A percentile compares a stretch with the other conserved stretches of the same genome.
Conservation (phyloP, 2,113 vertebrate genomes). For the Festucalex cinctus region DNA sequence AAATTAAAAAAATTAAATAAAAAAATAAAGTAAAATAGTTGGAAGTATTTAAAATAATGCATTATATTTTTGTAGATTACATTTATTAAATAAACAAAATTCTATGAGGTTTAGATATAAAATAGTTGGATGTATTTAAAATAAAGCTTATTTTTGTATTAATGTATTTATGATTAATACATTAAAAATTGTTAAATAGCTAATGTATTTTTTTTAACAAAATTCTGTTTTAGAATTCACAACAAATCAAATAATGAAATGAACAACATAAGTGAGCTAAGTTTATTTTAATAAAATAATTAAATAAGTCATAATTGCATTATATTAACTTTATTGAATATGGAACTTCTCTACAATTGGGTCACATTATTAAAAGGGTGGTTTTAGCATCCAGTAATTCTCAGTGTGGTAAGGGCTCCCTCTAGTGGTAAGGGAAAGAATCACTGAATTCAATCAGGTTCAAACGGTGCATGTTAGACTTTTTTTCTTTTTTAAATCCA, state of each 20-base stretch:
- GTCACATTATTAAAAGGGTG: not conserved
- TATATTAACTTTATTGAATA: not conserved
- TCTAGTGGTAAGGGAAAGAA: not conserved
- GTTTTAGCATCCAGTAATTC: not conserved
- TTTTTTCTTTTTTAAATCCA: too few relatives aligned
- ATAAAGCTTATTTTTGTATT: not conserved
- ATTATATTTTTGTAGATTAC: too few relatives aligned
- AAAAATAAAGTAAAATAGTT: too few relatives aligned
- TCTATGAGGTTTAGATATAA: too few relatives aligned
- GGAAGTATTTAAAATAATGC: too few relatives aligned
- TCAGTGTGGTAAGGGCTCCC: not conserved
- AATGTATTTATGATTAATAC: not conserved
- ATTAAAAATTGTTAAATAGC: not conserved
- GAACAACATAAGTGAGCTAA: not conserved
- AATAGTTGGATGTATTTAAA: too few relatives aligned
- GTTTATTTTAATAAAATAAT: too few relatives aligned
- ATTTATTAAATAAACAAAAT: too few relatives aligned
- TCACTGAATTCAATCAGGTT: not conserved
- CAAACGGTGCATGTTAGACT: too few relatives aligned
- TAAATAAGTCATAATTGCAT: not conserved
- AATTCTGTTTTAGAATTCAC: not conserved
- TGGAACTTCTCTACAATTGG: not conserved
- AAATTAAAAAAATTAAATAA: too few relatives aligned
- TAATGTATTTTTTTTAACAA: not conserved
- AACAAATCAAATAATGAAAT: not conserved